Evolutionary conservation across 2,113 vertebrate genomes (phyloP).

Genomic region (Alosa alosa): DNA sequence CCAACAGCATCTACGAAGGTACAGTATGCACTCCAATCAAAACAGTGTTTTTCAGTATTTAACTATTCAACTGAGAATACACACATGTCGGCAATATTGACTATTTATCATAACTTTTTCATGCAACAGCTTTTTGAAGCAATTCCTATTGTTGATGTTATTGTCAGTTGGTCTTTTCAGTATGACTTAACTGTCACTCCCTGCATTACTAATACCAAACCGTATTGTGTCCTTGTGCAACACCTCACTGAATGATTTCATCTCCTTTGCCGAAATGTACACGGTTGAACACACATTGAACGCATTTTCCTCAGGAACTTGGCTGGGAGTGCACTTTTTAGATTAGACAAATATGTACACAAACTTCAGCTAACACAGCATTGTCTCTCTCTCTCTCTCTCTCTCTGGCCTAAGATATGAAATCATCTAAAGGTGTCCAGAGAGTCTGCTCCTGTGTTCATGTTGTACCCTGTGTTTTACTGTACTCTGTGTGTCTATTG

Average conservation of each 20-base stretch:
- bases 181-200: background rate
- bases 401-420: background rate
- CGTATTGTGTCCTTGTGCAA: background rate
- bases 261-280: background rate
- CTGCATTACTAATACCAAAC: too few relatives aligned
- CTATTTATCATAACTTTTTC: background rate
- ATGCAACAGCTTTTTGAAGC: background rate
- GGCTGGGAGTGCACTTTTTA: background rate
- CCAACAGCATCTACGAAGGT: constrained; percentile 52
- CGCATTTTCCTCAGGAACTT: background rate
- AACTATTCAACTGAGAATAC: background rate
- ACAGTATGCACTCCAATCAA: constrained; percentile 15
- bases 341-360: background rate
- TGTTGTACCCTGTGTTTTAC: background rate
- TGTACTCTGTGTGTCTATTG: background rate
- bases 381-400: background rate
- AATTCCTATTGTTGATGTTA: background rate
- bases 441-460: background rate
- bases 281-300: background rate
- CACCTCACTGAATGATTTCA: background rate
- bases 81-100: background rate
- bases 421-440: background rate
- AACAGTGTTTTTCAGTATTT: background rate
- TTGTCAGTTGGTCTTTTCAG: background rate
- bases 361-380: background rate